Base-by-base conservation (phyloP, 2,888 invertebrate genomes). In the Isotomurus palustris region DNA sequence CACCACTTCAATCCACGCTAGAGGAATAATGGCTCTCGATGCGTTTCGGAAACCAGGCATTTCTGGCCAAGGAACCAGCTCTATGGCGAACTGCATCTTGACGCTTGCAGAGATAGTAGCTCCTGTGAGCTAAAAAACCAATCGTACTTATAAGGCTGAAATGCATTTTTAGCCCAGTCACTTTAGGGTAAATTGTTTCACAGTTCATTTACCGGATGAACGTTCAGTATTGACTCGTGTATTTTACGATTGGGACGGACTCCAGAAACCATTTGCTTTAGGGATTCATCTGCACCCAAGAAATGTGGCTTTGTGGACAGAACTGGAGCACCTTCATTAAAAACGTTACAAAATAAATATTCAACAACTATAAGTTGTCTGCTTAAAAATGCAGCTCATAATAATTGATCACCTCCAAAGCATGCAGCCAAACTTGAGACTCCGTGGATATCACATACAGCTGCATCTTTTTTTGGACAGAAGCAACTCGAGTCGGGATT, bases 221-320 rank as follows among this genome's bases (percentile, higher is more conserved):
- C 24, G 24, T 58, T 53, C 32, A 60, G 28, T 12, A 36, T 47
- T 5, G 60, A 58, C 19, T 41, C 63, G 41, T 64, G 63, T 8
- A 43, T 36, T 10, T 41, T 36, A 29, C 35, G 28, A 17, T 55
- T 47, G 2, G 63, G 63, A 29, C 35, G 29, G 8, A 64, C 21
- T n/a, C 63, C 63, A 2, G 24, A 43, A 4, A 64, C 45, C 4
- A 27, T 8, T 19, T 58, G 44, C n/a, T 32, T 25, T 1, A 64
- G 19, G 4, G 14, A 25, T 6, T n/a, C 27, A n/a, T 64, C 58
- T 10, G 45, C 56, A 17, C 50, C 53, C 29, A 60, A 38, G 24
- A 64, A 60, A 40, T 64, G 64, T 17, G 64, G 64, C 36, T 64
- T 64, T 8, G 58, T 53, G 25, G 43, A 58, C 45, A 58, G 44